phyloP scores from a whole-genome alignment of 2,888 invertebrate genomes.

The Drosophila neotestacea region DNA sequence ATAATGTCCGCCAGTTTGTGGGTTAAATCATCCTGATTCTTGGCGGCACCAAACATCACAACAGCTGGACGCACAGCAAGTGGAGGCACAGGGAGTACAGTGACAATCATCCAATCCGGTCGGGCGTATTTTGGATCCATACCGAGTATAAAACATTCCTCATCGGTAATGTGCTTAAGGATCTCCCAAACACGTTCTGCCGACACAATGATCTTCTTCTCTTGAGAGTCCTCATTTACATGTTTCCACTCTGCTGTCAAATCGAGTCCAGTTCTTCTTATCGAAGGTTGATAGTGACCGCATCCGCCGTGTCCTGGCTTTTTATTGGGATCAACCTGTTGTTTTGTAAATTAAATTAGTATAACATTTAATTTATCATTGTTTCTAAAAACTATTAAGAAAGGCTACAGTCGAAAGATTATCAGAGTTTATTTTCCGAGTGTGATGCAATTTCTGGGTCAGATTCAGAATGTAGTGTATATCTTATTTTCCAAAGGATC shows the following conservation, averaged over 20 bases:
- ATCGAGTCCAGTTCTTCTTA: slow-evolving; percentile 95
- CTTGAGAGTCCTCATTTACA: slow-evolving; percentile 98
- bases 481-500: too few relatives aligned
- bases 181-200: slow-evolving; percentile 99
- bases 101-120: slow-evolving; percentile 99
- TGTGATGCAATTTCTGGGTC: too few relatives aligned
- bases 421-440: too few relatives aligned
- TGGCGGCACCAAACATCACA: slow-evolving; percentile 98
- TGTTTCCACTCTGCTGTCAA: slow-evolving; percentile 99
- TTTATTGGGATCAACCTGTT: slow-evolving; percentile 85
- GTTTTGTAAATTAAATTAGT: too few relatives aligned
- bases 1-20: slow-evolving; percentile 99
- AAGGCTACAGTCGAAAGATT: too few relatives aligned
- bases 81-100: slow-evolving; percentile 98
- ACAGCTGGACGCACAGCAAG: slow-evolving; percentile 98
- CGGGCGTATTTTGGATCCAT: slow-evolving; percentile 99
- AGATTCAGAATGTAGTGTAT: too few relatives aligned
- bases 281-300: slow-evolving; percentile 98
- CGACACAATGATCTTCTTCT: slow-evolving; percentile 96
- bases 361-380: too few relatives aligned
- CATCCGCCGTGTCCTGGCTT: slow-evolving; percentile 96
- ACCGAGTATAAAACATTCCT: slow-evolving; percentile 96
- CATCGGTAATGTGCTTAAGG: slow-evolving; percentile 97
- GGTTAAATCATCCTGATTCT: slow-evolving; percentile 99
- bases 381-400: too few relatives aligned